Percentiles rank a stretch among this genome's conserved stretches.
phyloP scores from a whole-genome alignment of 2,888 invertebrate genomes.

The Melieria crassipennis region DNA sequence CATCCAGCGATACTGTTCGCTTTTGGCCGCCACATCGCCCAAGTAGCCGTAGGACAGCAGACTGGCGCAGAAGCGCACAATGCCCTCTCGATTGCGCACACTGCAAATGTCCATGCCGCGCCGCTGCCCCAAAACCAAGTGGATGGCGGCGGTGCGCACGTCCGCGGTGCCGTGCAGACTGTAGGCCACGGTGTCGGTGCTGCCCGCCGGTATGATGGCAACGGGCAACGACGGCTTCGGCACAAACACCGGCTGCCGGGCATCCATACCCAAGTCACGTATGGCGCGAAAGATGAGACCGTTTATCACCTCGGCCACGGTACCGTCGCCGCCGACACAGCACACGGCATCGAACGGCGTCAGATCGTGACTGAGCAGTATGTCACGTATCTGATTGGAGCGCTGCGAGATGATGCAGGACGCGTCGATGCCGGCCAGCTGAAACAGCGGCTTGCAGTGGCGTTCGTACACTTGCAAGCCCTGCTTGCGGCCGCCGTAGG shows the following conservation, averaged over 20 bases:
- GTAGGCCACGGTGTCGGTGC: constrained; percentile 82
- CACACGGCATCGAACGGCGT: constrained; percentile 76
- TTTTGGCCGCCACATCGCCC: constrained; percentile 82
- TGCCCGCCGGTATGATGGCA: constrained; percentile 75
- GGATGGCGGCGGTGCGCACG: constrained; percentile 81
- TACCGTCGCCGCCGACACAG: constrained; percentile 89
- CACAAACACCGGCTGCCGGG: constrained; percentile 56
- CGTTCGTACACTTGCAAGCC: constrained; percentile 79
- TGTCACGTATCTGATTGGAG: constrained; percentile 80
- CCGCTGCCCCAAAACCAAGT: constrained; percentile 81
- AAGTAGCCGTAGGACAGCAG: constrained; percentile 86
- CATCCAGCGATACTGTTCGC: constrained; percentile 86
- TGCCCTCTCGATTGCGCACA: constrained; percentile 71
- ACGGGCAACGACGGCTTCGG: constrained; percentile 66
- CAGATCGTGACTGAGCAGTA: constrained; percentile 69
- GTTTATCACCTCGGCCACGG: constrained; percentile 83
- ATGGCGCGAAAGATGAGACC: constrained; percentile 73
- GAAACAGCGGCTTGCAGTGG: constrained; percentile 74
- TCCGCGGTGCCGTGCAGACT: constrained; percentile 84
- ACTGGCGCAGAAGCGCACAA: constrained; percentile 77
- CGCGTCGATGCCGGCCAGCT: constrained; percentile 73
- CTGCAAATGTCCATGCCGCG: constrained; percentile 81
- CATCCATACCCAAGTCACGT: constrained; percentile 56
- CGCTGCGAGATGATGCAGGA: constrained; percentile 77
- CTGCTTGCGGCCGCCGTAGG: constrained; percentile 81